Evolutionary conservation across 2,797 vertebrate genomes (phyloP).

Genomic region (Pipistrellus kuhlii): DNA sequence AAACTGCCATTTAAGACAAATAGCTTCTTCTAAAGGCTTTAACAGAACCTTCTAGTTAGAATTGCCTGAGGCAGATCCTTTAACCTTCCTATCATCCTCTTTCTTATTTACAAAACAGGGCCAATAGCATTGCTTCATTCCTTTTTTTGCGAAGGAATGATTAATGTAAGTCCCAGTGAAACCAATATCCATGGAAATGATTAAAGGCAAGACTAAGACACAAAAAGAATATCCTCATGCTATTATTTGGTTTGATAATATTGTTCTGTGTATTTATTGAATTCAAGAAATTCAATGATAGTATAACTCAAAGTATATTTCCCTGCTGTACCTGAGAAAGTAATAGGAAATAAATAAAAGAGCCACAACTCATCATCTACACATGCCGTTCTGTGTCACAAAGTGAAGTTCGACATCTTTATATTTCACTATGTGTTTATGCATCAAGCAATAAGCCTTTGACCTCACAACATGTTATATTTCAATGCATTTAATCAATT

Average conservation of each 20-base stretch:
- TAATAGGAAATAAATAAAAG: constrained; percentile 3
- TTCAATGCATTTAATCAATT: constrained; percentile 30
- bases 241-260: constrained; percentile 36
- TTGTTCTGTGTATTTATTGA: constrained; percentile 15
- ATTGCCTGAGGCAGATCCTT: constrained; percentile 68
- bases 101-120: constrained; percentile 72
- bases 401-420: background rate
- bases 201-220: constrained; percentile 62
- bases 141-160: constrained; percentile 71
- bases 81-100: constrained; percentile 71
- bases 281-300: constrained; percentile 19
- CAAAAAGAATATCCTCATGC: background rate
- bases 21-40: constrained; percentile 71
- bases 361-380: background rate
- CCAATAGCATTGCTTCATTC: constrained; percentile 59
- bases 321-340: background rate
- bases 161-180: constrained; percentile 63
- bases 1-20: constrained; percentile 77
- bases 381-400: background rate
- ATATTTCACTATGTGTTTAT: background rate
- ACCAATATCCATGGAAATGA: constrained; percentile 67
- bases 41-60: constrained; percentile 43
- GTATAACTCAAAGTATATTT: background rate
- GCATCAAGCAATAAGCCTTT: background rate
- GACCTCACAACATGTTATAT: background rate